Conservation (phyloP, 2,113 vertebrate species). For the Psophia crepitans region DNA sequence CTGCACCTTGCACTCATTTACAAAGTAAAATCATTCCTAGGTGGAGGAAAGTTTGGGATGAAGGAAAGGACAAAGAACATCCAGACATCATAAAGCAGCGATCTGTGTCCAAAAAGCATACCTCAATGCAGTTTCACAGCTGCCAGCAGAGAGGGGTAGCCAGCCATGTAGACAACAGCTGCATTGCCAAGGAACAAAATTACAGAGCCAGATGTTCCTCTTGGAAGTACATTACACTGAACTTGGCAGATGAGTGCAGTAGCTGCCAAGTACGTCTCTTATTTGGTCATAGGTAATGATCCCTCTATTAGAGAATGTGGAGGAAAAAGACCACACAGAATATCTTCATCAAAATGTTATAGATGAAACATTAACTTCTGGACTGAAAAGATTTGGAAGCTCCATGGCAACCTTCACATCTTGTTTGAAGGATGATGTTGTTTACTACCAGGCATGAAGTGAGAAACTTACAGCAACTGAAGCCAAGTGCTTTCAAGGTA, state of each 20-base stretch:
- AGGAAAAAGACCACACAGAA: slow-evolving; percentile 16
- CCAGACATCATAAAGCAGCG: neutral
- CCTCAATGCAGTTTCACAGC: neutral
- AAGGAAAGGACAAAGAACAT: neutral
- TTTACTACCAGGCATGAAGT: slow-evolving; percentile 55
- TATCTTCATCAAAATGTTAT: neutral
- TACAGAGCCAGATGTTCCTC: slow-evolving; percentile 69
- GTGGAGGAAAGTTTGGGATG: neutral
- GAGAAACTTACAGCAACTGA: slow-evolving; percentile 26
- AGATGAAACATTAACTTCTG: neutral
- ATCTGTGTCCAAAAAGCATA: neutral
- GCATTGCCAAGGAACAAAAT: slow-evolving; percentile 47
- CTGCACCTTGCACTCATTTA: neutral
- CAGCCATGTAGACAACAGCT: slow-evolving; percentile 47
- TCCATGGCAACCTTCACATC: slow-evolving; percentile 54
- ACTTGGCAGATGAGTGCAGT: slow-evolving; percentile 42
- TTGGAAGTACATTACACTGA: slow-evolving; percentile 30
- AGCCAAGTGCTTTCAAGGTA: slow-evolving; percentile 60
- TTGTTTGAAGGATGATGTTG: slow-evolving; percentile 23
- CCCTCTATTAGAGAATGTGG: slow-evolving; percentile 1
- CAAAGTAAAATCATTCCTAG: neutral
- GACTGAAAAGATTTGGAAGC: neutral
- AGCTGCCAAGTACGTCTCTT: slow-evolving; percentile 64
- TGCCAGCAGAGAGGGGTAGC: slow-evolving; percentile 33
- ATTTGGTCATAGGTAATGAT: slow-evolving; percentile 58